phyloP scores from a whole-genome alignment of 2,113 vertebrate genomes.

The Desmodus rotundus region DNA sequence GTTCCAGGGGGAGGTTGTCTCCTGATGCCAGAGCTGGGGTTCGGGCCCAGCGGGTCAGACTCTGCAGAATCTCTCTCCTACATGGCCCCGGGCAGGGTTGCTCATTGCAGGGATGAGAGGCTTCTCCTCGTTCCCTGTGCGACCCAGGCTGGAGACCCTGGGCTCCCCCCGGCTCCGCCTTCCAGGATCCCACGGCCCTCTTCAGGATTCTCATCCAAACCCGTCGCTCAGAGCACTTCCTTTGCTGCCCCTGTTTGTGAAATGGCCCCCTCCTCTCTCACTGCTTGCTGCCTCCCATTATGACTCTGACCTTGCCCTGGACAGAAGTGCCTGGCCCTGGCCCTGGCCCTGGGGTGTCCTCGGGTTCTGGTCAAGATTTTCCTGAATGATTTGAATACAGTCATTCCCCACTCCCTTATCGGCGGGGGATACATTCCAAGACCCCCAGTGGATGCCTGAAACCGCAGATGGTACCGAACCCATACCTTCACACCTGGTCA shows the following conservation, averaged over 20 bases:
- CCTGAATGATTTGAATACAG: background rate
- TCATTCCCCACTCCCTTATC: background rate
- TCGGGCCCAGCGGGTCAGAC: background rate
- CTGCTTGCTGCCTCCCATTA: background rate
- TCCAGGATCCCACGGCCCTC: background rate
- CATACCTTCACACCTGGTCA: no score
- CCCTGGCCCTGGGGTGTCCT: background rate
- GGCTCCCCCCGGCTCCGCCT: background rate
- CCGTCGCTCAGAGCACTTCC: background rate
- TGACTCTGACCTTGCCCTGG: background rate
- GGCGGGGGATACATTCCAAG: no score
- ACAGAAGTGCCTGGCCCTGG: background rate
- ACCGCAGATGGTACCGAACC: no score
- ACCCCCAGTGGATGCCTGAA: no score
- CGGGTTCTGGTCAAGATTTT: background rate
- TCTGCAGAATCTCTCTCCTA: background rate
- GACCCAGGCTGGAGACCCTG: background rate
- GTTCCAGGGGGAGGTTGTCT: no score
- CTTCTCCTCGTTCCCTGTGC: background rate
- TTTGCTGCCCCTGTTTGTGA: background rate
- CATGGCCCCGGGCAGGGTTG: background rate
- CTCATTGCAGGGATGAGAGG: fast-evolving
- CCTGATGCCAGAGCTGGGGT: background rate
- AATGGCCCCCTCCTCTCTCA: background rate
- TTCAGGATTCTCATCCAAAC: background rate